Base-by-base conservation (phyloP, 2,797 vertebrate genomes). In the Gymnocypris eckloni region DNA sequence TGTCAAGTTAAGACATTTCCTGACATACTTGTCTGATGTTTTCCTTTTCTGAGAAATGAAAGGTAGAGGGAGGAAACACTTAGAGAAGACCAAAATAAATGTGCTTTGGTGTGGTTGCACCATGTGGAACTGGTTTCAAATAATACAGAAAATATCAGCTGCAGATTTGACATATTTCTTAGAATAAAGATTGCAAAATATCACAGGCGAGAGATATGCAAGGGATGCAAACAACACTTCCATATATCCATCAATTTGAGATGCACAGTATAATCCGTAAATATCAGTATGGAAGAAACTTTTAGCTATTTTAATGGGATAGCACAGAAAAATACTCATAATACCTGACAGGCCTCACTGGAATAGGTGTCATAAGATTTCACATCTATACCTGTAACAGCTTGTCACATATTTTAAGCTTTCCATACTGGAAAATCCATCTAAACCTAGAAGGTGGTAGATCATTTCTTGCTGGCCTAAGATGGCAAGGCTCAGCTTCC, bases 41-140 rank as follows among this genome's bases (percentile, higher is more conserved):
- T 83, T 54, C 28, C 59, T 84, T 77, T 84, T 84, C 82, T 84
- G 82, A 84, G 82, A 84, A 84, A 84, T 69, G 28, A 69, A 84
- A 67, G 73, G 82, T 84, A 20, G 61, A 28, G 48, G 59, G 48
- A 67, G 33, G 33, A 45, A 20, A 22, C 33, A 77, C 71, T 41
- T 37, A 18, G 59, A 64, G 28, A 83, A 75, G 12, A 75, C 28
- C 22, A 64, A 45, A 64, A 56, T 8, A 37, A 64, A 64, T 12
- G 37, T 75, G 25, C 56, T 75, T 75, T 83, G 20, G 56, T 75
- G 71, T 59, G 71, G 81, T 75, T 50, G 54, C 18, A 45, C 41
- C n/a, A 4, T 8, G 18, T 75, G 12, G 48, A 48, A 20, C 18
- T 45, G 4, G 28, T 73, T 33, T 10, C 4, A 73, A 72, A 73